Evolutionary conservation across 2,888 invertebrate species (phyloP), one percentile per base, ranked within the genome.

Genomic region (Sarcophaga carnaria): DNA sequence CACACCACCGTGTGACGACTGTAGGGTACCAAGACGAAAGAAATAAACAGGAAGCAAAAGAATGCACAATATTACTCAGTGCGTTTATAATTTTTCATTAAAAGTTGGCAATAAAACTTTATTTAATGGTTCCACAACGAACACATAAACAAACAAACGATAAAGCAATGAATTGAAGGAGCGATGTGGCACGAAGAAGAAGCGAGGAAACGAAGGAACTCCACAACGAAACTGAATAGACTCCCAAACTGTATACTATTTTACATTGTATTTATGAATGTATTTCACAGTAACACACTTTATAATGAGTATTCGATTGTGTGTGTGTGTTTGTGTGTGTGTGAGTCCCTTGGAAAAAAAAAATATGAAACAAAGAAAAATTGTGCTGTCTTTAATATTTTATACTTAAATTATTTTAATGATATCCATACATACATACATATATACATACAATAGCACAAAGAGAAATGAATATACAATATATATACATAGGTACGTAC

Each of bases 21-120:
- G 70, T 84, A 84, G 84, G 27, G 84, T 85, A 6, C 25, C 67
- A 72, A 83, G 76, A 77, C 14, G 3, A 54, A 20, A 60, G 59
- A 71, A 71, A 76, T 60, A n/a, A 84, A 70, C 75, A 70, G 64
- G 71, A 76, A 59, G 66, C 71, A 27, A 8, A 62, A 76, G 76
- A 80, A 71, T 45, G 49, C 80, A 79, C 49, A 25, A 60, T 64
- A 47, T 77, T 83, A 74, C 49, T 78, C 74, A 74, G 80, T 79
- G 80, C 83, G 72, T 86, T 86, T 80, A 83, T 83, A 86, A 83
- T 80, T 86, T 80, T 86, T 86, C 86, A 86, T 83, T 86, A 83
- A 86, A 83, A 86, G 86, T 83, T 86, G 80, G 86, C 80, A 86
- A 83, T 86, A 86, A 86, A 86, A 86, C 83, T 86, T 86, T 86